These are phyloP conservation scores for Physeter macrocephalus DNA, from an alignment of 2,113 vertebrate species.

Conservation along the genomic window DNA sequence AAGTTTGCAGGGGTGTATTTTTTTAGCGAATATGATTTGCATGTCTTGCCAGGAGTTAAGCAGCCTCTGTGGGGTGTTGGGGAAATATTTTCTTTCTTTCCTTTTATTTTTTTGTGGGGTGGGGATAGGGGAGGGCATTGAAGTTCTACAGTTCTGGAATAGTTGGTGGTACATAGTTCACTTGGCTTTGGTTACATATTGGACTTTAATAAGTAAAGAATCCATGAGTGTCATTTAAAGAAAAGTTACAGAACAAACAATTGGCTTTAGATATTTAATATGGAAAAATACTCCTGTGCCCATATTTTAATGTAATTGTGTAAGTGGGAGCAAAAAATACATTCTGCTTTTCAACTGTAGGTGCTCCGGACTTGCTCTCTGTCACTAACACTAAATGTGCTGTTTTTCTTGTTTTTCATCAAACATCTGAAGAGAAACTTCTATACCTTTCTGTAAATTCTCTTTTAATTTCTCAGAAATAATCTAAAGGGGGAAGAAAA, in stretches of 20 bases:
- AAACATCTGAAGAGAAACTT: constrained; percentile 75
- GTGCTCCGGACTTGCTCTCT: constrained; percentile 81
- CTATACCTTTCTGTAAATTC: constrained; percentile 76
- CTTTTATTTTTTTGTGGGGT: constrained; percentile 56
- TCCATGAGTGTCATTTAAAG: constrained; percentile 70
- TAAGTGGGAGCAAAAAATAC: constrained; percentile 78
- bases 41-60: constrained; percentile 82
- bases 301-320: constrained; percentile 74
- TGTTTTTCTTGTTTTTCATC: constrained; percentile 76
- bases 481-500: constrained; percentile 25
- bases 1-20: constrained; percentile 74
- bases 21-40: constrained; percentile 74
- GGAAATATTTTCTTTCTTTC: constrained; percentile 59
- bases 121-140: constrained; percentile 72
- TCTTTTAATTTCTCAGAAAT: constrained; percentile 64
- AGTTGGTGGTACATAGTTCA: constrained; percentile 76
- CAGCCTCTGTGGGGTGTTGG: constrained; percentile 73
- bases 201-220: constrained; percentile 75
- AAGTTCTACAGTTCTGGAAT: constrained; percentile 78
- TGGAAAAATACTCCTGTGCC: constrained; percentile 67
- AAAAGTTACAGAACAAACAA: constrained; percentile 76
- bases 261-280: constrained; percentile 79
- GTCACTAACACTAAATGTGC: constrained; percentile 82
- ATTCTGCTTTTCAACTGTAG: constrained; percentile 81
- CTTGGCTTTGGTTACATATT: constrained; percentile 77